These are phyloP conservation scores for Albula glossodonta DNA, from an alignment of 2,113 vertebrate genomes.

Conservation along the genomic window DNA sequence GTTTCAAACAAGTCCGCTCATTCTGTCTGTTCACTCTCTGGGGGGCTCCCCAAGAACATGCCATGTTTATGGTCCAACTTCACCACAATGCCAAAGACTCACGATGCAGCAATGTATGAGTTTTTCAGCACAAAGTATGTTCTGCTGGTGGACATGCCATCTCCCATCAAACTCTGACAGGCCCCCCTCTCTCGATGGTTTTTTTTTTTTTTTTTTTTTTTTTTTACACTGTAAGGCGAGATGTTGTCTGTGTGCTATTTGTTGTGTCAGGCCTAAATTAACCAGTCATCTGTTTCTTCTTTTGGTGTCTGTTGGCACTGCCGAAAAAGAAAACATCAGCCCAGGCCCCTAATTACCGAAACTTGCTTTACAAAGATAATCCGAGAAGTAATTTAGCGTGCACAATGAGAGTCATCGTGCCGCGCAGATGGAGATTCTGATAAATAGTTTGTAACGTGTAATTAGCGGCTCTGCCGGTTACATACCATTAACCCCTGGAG, in stretches of 20 bases:
- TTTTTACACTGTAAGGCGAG: constrained; percentile 12
- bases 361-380: constrained; percentile 99
- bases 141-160: background rate
- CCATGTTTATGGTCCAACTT: background rate
- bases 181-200: background rate
- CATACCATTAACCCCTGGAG: constrained; percentile 99
- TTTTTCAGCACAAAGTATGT: background rate
- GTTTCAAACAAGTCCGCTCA: background rate
- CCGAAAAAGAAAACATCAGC: constrained; percentile 84
- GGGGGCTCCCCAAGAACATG: too few relatives aligned
- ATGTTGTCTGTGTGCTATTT: constrained; percentile 35
- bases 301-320: constrained; percentile 59
- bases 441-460: constrained; percentile 99
- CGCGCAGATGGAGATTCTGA: constrained; percentile 97
- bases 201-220: background rate
- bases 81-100: background rate
- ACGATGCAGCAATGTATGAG: background rate
- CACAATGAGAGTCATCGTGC: constrained; percentile 87
- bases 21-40: background rate
- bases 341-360: constrained; percentile 93
- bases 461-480: constrained; percentile 97
- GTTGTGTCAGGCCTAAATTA: constrained; percentile 60
- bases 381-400: constrained; percentile 99
- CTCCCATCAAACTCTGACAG: background rate
- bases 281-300: constrained; percentile 61